phyloP scores from a whole-genome alignment of 1,140 invertebrate genomes.

The Galleria mellonella region DNA sequence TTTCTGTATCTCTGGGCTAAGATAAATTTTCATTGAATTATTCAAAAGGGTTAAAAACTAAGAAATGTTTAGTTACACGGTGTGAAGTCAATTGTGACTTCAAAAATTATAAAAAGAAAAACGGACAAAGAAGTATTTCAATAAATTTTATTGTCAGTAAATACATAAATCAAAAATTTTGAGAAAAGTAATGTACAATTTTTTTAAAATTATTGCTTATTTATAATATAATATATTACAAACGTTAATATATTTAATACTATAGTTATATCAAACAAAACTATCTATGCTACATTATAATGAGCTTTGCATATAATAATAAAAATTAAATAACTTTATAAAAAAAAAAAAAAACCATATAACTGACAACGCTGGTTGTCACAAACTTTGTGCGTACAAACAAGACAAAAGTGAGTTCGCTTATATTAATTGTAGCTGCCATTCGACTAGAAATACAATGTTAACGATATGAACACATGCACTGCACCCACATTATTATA shows the following conservation, averaged over 20 bases:
- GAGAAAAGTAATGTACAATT: neutral
- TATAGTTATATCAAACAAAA: too few relatives aligned
- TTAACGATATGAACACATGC: conserved; percentile 21
- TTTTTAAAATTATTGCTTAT: conserved; percentile 1
- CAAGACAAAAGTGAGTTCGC: conserved; percentile 3
- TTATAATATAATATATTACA: neutral
- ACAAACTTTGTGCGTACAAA: conserved; percentile 9
- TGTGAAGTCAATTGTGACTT: too few relatives aligned
- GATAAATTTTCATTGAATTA: too few relatives aligned
- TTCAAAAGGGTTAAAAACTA: too few relatives aligned
- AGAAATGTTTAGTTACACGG: too few relatives aligned
- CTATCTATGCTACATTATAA: too few relatives aligned
- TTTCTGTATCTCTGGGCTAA: too few relatives aligned
- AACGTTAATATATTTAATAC: neutral
- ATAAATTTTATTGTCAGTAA: conserved; percentile 6
- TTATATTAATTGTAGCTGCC: conserved; percentile 37
- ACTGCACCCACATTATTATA: too few relatives aligned
- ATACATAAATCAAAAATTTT: conserved; percentile 8
- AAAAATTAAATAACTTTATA: neutral
- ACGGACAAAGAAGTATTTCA: too few relatives aligned
- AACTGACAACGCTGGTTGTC: too few relatives aligned
- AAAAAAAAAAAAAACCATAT: neutral
- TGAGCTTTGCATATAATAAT: neutral
- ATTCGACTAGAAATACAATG: conserved; percentile 36
- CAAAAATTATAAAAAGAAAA: too few relatives aligned